These are phyloP conservation scores for Epistrophe eligans DNA, from an alignment of 2,888 invertebrate genomes.

Conservation along the genomic window DNA sequence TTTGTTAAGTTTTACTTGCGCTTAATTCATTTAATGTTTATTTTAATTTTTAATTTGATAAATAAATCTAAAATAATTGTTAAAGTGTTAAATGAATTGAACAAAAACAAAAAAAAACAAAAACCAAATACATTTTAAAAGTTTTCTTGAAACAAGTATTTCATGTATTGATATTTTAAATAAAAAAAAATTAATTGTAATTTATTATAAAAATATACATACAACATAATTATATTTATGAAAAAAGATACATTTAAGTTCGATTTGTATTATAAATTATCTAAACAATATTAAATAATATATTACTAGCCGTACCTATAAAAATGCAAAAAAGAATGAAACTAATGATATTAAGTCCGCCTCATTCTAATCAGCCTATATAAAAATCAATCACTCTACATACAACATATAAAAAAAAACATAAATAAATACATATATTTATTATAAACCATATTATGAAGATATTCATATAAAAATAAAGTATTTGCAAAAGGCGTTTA, in stretches of 20 bases:
- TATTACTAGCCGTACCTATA: conserved; percentile 74
- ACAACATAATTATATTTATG: conserved; percentile 28
- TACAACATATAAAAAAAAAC: conserved; percentile 48
- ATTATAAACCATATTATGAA: conserved; percentile 70
- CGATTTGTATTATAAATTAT: conserved; percentile 62
- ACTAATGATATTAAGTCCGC: conserved; percentile 71
- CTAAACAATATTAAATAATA: conserved; percentile 35
- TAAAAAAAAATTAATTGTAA: conserved; percentile 37
- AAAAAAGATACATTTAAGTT: conserved; percentile 41
- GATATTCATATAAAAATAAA: conserved; percentile 44
- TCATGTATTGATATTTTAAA: conserved; percentile 51
- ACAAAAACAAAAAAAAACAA: conserved; percentile 6
- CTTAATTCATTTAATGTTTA: neutral
- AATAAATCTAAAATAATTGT: conserved; percentile 4
- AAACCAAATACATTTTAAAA: conserved; percentile 3
- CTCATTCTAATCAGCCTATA: conserved; percentile 74
- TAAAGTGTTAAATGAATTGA: conserved; percentile 9
- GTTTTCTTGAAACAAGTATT: conserved; percentile 18
- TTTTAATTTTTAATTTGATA: neutral
- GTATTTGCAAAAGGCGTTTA: conserved; percentile 32
- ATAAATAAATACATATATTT: conserved; percentile 66
- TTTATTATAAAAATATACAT: conserved; percentile 53
- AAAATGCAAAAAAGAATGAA: conserved; percentile 44
- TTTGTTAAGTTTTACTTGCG: neutral
- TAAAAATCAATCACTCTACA: conserved; percentile 72